Conservation (phyloP, 2,888 invertebrate species). For the Ichneumoninae sp. region DNA sequence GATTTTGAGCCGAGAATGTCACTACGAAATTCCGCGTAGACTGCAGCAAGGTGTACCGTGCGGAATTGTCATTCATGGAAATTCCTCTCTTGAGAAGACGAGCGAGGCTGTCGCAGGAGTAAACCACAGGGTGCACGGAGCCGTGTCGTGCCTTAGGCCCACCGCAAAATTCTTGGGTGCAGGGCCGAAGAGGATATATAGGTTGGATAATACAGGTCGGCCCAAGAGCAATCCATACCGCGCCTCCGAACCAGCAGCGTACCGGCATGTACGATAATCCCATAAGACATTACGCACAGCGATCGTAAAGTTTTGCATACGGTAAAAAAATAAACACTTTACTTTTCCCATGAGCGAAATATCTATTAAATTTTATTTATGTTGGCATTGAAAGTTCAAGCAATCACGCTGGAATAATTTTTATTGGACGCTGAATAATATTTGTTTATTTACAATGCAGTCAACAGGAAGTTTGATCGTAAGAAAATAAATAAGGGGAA, state of each 20-base stretch:
- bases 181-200: background rate
- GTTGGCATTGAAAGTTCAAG: background rate
- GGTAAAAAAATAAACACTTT: background rate
- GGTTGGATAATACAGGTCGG: background rate
- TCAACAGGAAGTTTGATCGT: background rate
- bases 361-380: background rate
- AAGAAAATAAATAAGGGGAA: background rate
- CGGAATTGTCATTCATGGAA: background rate
- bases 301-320: background rate
- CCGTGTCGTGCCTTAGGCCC: background rate
- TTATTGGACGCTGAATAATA: background rate
- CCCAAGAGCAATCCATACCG: background rate
- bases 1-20: too few relatives aligned
- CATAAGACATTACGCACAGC: background rate
- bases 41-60: background rate
- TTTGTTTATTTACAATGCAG: too few relatives aligned
- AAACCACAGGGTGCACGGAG: background rate
- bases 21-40: background rate
- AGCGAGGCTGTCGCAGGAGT: conserved; percentile 5
- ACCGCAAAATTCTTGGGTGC: conserved; percentile 7
- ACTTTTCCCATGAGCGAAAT: background rate
- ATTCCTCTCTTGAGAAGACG: conserved; percentile 1
- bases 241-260: background rate
- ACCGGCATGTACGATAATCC: background rate
- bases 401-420: background rate